phyloP scores from a whole-genome alignment of 2,797 vertebrate genomes.

The Spinibarbus caldwelli region DNA sequence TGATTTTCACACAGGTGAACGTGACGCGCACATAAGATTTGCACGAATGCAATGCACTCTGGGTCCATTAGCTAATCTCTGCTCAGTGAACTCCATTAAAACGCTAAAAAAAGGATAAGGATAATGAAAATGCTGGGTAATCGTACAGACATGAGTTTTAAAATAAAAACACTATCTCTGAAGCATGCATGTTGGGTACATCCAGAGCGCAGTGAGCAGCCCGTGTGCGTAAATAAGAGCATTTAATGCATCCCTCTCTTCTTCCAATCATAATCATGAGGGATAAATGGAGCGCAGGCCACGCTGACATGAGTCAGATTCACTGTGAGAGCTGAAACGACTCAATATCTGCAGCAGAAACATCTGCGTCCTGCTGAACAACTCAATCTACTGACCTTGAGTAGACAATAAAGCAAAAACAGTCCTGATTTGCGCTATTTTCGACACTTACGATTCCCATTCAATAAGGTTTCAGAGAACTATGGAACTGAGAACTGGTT shows the following conservation, averaged over 20 bases:
- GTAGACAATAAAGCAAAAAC: neutral
- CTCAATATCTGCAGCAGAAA: conserved; percentile 4
- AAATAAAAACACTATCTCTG: neutral
- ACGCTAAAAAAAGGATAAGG: neutral
- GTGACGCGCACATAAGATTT: neutral
- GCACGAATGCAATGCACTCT: conserved; percentile 15
- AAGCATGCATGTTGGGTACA: neutral
- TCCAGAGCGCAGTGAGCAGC: neutral
- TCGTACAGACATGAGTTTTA: conserved; percentile 1
- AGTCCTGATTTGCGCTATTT: too few species aligned
- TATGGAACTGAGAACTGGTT: neutral
- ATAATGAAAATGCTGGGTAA: conserved; percentile 23
- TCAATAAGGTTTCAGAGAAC: neutral
- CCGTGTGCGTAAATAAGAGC: neutral
- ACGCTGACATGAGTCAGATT: neutral
- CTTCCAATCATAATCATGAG: conserved; percentile 3
- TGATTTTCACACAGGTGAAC: neutral
- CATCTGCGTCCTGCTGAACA: neutral
- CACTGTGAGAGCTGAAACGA: neutral
- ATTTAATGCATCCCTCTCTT: neutral
- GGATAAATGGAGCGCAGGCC: neutral
- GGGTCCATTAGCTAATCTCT: conserved; percentile 22
- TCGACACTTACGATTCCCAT: neutral
- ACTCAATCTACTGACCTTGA: conserved; percentile 10
- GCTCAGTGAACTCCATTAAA: neutral